Conservation (phyloP, 2,888 invertebrate species). For the Mayetiola destructor region DNA sequence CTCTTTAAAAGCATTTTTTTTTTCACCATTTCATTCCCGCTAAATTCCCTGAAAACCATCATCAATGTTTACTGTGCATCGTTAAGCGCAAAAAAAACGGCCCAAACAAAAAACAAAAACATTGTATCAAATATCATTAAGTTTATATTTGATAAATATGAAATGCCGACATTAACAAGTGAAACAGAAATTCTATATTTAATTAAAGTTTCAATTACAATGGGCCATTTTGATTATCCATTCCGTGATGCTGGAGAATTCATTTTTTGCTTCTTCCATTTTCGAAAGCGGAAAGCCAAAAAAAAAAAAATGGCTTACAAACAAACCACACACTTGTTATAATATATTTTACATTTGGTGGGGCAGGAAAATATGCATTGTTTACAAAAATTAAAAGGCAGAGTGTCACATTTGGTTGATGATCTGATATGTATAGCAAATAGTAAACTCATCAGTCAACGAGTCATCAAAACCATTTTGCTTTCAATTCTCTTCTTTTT, state of each 20-base stretch:
- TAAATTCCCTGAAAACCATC: no score
- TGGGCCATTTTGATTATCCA: no score
- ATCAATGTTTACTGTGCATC: no score
- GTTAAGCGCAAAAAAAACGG: no score
- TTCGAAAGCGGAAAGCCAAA: background rate
- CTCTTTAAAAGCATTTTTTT: conserved; percentile 6
- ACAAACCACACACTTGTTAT: background rate
- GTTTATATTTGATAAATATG: background rate
- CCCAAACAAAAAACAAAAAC: background rate
- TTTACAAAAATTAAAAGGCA: background rate
- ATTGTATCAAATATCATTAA: conserved; percentile 5
- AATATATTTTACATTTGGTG: background rate
- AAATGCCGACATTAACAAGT: background rate
- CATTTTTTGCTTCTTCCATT: no score
- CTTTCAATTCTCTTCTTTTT: no score
- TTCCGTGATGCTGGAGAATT: background rate
- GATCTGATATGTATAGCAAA: background rate
- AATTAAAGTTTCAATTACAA: no score
- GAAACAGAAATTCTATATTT: conserved; percentile 3
- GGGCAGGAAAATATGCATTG: background rate
- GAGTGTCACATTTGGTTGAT: background rate
- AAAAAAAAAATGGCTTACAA: background rate
- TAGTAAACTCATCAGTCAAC: conserved; percentile 4
- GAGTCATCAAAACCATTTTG: no score
- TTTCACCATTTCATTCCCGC: no score